These are phyloP conservation scores for Aplysina aerophoba DNA, from an alignment of 37 sponge, comb jelly and placozoan genomes.

Conservation along the genomic window DNA sequence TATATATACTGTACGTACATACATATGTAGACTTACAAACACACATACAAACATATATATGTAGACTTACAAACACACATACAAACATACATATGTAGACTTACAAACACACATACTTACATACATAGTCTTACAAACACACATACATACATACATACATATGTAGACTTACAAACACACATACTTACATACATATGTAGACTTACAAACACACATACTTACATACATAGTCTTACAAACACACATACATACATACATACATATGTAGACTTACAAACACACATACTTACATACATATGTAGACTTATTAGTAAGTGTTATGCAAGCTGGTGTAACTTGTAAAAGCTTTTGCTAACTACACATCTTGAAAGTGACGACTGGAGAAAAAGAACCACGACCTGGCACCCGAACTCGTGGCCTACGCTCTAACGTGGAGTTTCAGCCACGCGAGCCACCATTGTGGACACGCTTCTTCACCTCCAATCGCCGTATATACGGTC, in stretches of 20 bases:
- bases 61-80: constrained; percentile 9
- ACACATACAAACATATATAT: constrained; percentile 30
- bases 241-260: constrained; percentile 40
- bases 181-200: neutral
- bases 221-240: constrained; percentile 20
- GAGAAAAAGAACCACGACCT: no score
- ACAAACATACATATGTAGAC: neutral
- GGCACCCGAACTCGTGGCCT: no score
- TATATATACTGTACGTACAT: neutral
- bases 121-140: constrained; percentile 20
- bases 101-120: constrained; percentile 17
- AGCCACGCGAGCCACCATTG: no score
- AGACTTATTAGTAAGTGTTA: no score
- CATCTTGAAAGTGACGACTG: no score
- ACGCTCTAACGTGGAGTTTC: no score
- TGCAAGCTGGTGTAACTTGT: no score
- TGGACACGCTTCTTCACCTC: no score
- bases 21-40: constrained; percentile 15
- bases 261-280: constrained; percentile 14
- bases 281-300: neutral
- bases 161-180: neutral
- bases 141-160: neutral
- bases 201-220: neutral
- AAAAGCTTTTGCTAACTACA: no score
- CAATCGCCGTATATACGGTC: no score